A percentile compares a stretch with the other conserved stretches of the same genome.
phyloP scores from a whole-genome alignment of 2,888 invertebrate species.

The Darwinula stevensoni region DNA sequence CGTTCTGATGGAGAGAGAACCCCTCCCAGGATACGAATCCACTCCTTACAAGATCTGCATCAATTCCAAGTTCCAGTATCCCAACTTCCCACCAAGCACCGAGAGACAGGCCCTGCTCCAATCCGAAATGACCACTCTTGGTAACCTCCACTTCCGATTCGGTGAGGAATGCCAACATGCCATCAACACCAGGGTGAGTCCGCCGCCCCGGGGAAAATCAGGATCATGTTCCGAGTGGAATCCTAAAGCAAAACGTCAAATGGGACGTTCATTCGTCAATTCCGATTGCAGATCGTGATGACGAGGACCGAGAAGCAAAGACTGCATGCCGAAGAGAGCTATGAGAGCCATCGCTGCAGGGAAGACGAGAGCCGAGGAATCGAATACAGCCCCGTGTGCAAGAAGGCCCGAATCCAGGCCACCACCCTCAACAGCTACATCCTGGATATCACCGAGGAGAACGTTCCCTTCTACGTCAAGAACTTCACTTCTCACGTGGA shows the following conservation, averaged over 20 bases:
- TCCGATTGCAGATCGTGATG: neutral
- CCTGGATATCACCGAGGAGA: neutral
- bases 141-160: neutral
- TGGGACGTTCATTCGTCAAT: too few relatives aligned
- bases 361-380: neutral
- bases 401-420: neutral
- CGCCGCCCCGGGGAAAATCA: too few relatives aligned
- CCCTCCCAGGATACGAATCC: neutral
- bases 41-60: neutral
- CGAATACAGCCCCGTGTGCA: neutral
- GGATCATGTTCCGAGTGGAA: too few relatives aligned
- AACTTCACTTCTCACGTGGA: neutral
- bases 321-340: neutral
- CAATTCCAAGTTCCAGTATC: neutral
- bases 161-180: neutral
- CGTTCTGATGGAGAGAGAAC: neutral
- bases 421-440: slow-evolving; percentile 1
- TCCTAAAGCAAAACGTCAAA: too few relatives aligned
- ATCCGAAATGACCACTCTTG: neutral
- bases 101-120: neutral
- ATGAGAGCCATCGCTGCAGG: neutral
- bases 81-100: neutral
- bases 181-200: neutral
- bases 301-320: neutral
- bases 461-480: too few relatives aligned